Percentiles rank a stretch among this genome's conserved stretches.
Evolutionary conservation across 2,113 vertebrate species (phyloP).

Genomic region (Uria lomvia): DNA sequence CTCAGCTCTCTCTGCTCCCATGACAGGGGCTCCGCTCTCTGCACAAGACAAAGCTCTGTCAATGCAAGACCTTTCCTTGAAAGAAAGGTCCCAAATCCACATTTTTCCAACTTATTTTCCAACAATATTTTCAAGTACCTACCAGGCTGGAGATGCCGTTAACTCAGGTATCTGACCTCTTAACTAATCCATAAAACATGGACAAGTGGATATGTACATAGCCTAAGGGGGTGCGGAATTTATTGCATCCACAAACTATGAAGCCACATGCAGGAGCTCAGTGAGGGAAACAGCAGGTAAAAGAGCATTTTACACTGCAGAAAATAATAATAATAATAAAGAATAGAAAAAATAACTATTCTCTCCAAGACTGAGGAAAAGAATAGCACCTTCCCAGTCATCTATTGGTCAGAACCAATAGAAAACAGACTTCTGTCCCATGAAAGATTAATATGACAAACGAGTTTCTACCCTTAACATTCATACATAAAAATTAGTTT

Average conservation of each 20-base stretch:
- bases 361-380: not conserved
- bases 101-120: not conserved
- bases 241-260: not conserved
- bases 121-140: not conserved
- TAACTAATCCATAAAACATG: not conserved
- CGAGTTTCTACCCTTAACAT: not conserved
- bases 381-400: not conserved
- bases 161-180: not conserved
- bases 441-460: not conserved
- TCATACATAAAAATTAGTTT: not conserved
- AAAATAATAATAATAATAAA: not conserved
- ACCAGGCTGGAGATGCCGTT: not conserved
- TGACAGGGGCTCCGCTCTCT: accelerated
- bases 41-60: not conserved
- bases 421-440: not conserved
- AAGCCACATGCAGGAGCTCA: not conserved
- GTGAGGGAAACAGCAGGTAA: not conserved
- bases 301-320: not conserved
- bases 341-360: not conserved
- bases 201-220: not conserved
- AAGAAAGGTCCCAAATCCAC: not conserved
- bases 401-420: not conserved
- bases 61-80: not conserved
- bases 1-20: not conserved
- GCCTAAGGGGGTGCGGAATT: not conserved